Evolutionary conservation across 2,797 vertebrate species (phyloP).

Genomic region (Pangasius sanitwongsei): DNA sequence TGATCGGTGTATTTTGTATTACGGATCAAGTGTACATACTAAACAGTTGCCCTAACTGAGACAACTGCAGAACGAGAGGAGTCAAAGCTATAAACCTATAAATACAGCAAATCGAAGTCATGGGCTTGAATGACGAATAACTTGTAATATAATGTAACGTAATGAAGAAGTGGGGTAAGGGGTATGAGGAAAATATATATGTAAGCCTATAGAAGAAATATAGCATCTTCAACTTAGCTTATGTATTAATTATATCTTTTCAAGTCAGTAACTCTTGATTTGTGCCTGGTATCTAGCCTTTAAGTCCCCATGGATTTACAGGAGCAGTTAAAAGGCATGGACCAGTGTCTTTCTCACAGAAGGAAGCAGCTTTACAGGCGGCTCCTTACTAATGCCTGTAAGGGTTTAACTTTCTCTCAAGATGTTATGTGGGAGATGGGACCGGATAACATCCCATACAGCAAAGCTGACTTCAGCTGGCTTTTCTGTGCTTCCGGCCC

Average conservation of each 20-base stretch:
- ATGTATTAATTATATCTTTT: background rate
- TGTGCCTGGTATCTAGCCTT: constrained; percentile 23
- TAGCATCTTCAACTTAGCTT: background rate
- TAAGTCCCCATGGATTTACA: constrained; percentile 38
- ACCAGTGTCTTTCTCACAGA: constrained; percentile 31
- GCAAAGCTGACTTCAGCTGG: constrained; percentile 60
- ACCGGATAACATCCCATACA: constrained; percentile 62
- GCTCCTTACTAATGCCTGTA: constrained; percentile 63
- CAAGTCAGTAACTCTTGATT: constrained; percentile 4
- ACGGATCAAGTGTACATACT: background rate
- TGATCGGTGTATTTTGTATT: background rate
- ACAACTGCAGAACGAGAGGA: background rate
- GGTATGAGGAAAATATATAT: too few relatives aligned
- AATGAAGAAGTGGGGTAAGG: background rate
- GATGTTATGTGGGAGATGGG: constrained; percentile 70
- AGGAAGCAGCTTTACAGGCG: constrained; percentile 55
- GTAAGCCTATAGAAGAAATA: background rate
- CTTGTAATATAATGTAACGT: background rate
- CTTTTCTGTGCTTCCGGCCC: constrained; percentile 63
- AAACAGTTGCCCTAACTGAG: background rate
- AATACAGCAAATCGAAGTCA: background rate
- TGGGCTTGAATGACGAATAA: background rate
- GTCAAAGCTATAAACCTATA: background rate
- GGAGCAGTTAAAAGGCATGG: constrained; percentile 19
- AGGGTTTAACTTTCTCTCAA: constrained; percentile 70